Conservation (phyloP, 2,888 invertebrate species). For the Cerastis leucographa region DNA sequence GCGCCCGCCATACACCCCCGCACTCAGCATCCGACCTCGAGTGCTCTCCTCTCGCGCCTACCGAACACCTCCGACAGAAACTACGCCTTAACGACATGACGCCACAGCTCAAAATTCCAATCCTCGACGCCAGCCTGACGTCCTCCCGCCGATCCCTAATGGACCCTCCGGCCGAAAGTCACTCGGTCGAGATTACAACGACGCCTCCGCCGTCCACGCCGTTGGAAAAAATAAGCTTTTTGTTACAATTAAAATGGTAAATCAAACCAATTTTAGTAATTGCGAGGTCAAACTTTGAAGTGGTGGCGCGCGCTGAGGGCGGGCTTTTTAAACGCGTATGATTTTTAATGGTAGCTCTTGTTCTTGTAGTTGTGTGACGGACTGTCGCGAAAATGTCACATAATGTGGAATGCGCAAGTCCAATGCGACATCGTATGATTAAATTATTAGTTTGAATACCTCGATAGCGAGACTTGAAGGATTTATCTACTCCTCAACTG, state of each 20-base stretch:
- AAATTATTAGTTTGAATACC: constrained; percentile 68
- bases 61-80: constrained; percentile 89
- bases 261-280: constrained; percentile 91
- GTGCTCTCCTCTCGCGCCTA: constrained; percentile 90
- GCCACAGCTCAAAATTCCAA: constrained; percentile 88
- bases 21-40: constrained; percentile 90
- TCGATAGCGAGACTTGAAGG: constrained; percentile 33
- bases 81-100: constrained; percentile 88
- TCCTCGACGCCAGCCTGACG: constrained; percentile 74
- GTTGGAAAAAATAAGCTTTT: constrained; percentile 89
- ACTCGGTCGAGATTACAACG: constrained; percentile 89
- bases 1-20: constrained; percentile 81
- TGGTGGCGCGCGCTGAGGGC: constrained; percentile 80
- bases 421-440: constrained; percentile 65
- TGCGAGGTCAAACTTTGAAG: constrained; percentile 89
- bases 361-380: constrained; percentile 71
- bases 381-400: constrained; percentile 43
- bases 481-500: constrained; percentile 35
- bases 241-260: constrained; percentile 91
- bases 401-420: constrained; percentile 45
- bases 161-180: constrained; percentile 88
- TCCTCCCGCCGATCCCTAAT: constrained; percentile 84
- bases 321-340: constrained; percentile 83
- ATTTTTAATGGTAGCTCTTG: constrained; percentile 80
- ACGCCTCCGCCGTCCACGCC: constrained; percentile 79